phyloP scores from a whole-genome alignment of 35 echinoderm and acorn worm genomes.

The Acanthaster planci region DNA sequence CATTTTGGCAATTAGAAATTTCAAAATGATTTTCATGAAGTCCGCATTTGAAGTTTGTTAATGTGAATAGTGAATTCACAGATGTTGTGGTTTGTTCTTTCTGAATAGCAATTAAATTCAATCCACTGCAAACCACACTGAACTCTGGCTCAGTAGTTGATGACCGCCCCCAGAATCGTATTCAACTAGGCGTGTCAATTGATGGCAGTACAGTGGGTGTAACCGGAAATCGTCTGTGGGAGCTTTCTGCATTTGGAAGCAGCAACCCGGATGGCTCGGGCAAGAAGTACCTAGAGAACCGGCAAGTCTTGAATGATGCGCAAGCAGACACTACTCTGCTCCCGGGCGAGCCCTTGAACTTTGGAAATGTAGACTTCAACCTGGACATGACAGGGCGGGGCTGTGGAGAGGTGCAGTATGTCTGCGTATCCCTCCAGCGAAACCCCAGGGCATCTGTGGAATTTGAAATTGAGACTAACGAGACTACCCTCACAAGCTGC shows the following conservation, averaged over 20 bases:
- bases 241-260: conserved; percentile 58
- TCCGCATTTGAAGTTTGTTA: too few species aligned
- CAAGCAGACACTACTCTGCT: conserved; percentile 58
- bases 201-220: conserved; percentile 55
- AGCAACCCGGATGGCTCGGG: conserved; percentile 51
- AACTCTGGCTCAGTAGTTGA: conserved; percentile 46
- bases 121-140: conserved; percentile 22
- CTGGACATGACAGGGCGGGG: conserved; percentile 46
- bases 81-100: too few species aligned
- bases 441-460: conserved; percentile 47
- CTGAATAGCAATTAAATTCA: not conserved
- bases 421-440: conserved; percentile 72
- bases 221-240: conserved; percentile 60
- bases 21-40: too few species aligned
- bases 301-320: conserved; percentile 48
- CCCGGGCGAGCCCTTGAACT: conserved; percentile 37
- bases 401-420: conserved; percentile 57
- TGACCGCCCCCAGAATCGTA: conserved; percentile 44
- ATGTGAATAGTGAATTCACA: too few species aligned
- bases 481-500: conserved; percentile 42
- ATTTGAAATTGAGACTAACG: conserved; percentile 68
- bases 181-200: conserved; percentile 49
- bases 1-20: too few species aligned
- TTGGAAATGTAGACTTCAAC: conserved; percentile 63
- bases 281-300: conserved; percentile 16